Evolutionary conservation across 2,888 invertebrate species (phyloP).

Genomic region (Plagiodera versicolora): DNA sequence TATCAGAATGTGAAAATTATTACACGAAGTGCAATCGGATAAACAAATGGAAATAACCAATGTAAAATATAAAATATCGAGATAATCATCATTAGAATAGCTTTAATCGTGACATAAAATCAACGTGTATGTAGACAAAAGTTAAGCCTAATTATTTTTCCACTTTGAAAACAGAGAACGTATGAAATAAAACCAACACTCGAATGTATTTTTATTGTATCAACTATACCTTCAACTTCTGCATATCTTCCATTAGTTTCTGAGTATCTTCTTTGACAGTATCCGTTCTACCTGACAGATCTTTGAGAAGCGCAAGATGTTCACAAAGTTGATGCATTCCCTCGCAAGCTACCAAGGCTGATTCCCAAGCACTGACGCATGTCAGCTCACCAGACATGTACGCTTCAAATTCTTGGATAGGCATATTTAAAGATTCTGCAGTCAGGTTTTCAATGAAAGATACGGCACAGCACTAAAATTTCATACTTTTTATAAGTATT

Average conservation of each 20-base stretch:
- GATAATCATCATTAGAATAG: no score
- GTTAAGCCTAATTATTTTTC: no score
- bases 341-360: constrained; percentile 80
- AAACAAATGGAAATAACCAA: neutral
- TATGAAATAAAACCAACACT: no score
- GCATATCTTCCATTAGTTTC: constrained; percentile 69
- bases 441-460: constrained; percentile 96
- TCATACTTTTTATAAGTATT: no score
- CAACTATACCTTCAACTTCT: constrained; percentile 67
- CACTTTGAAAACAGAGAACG: no score
- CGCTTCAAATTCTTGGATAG: constrained; percentile 87
- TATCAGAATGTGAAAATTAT: neutral
- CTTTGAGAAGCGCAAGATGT: constrained; percentile 70
- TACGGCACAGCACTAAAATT: constrained; percentile 93
- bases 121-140: no score
- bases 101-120: no score
- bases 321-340: constrained; percentile 83
- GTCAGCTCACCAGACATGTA: constrained; percentile 89
- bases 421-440: constrained; percentile 89
- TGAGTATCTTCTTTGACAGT: constrained; percentile 66
- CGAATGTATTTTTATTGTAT: no score
- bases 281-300: constrained; percentile 66
- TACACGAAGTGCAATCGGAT: neutral
- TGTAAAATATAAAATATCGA: no score
- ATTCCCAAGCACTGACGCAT: constrained; percentile 81